These are phyloP conservation scores for Chaenogobius annularis DNA, from an alignment of 2,113 vertebrate species.

Conservation along the genomic window DNA sequence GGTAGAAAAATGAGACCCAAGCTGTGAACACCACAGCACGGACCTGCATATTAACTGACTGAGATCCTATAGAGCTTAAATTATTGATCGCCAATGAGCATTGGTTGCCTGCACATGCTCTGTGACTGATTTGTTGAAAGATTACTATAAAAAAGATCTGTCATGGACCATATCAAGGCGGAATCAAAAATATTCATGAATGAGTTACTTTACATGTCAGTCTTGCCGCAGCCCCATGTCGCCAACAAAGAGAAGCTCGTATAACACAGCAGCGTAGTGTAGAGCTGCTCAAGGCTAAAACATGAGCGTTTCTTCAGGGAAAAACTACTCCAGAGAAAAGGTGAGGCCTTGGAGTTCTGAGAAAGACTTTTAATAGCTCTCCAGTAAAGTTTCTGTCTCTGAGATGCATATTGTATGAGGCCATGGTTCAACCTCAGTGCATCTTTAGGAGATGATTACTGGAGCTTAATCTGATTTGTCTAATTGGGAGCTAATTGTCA, in stretches of 20 bases:
- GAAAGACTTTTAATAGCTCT: slow-evolving; percentile 6
- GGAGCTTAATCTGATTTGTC: slow-evolving; percentile 44
- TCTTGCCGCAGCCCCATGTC: slow-evolving; percentile 4
- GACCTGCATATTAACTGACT: slow-evolving; percentile 60
- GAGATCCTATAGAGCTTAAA: slow-evolving; percentile 57
- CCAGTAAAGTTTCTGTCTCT: neutral
- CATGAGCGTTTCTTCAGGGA: slow-evolving; percentile 25
- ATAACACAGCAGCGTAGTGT: neutral
- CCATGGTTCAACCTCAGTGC: slow-evolving; percentile 28
- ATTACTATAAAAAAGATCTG: slow-evolving; percentile 8
- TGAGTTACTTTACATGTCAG: neutral
- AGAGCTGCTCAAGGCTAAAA: neutral
- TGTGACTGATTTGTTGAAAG: slow-evolving; percentile 35
- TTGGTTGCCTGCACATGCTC: slow-evolving; percentile 26
- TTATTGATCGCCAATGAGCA: slow-evolving; percentile 60
- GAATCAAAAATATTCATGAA: slow-evolving; percentile 27
- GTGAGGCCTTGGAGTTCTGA: slow-evolving; percentile 1
- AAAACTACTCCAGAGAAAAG: slow-evolving; percentile 7
- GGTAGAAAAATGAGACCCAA: slow-evolving; percentile 27
- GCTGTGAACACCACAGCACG: slow-evolving; percentile 32
- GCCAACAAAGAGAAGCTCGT: slow-evolving; percentile 12
- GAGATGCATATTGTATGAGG: slow-evolving; percentile 20
- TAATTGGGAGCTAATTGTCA: slow-evolving; percentile 44
- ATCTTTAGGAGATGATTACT: slow-evolving; percentile 30
- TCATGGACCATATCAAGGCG: neutral